Evolutionary conservation across 2,797 vertebrate species (phyloP), one percentile per base, ranked within the genome.

Genomic region (Manis pentadactyla): DNA sequence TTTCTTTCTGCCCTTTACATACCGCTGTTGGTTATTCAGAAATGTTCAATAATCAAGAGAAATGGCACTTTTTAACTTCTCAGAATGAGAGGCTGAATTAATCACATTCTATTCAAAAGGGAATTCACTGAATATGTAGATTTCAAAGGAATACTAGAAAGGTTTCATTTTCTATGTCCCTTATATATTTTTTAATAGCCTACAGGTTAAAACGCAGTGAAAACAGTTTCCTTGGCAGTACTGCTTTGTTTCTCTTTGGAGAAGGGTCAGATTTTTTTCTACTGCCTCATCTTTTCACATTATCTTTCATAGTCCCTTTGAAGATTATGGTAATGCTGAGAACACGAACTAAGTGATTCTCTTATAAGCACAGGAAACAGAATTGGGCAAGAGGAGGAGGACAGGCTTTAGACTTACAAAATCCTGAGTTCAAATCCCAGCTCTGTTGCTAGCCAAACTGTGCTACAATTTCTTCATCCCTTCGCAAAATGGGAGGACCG

Each of bases 121-220:
- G 29, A 97, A 92, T 94, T 89, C 5, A 5, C 68, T 95, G 69
- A 96, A 69, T 91, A 87, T 64, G 69, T 61, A 91, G 39, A 90
- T 95, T 96, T 92, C 90, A 96, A 96, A 95, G 34, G 31, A 78
- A 82, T 87, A 78, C 71, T 69, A 63, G 29, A 93, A 92, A 96
- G 68, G 14, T 71, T 95, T 91, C 49, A 39, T 77, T 78, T 49
- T 84, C 85, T 46, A 64, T 79, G 42, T 53, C 21, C 34, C 19
- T 64, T 63, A 53, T 81, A 71, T 81, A 23, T 93, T 92, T 88
- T 81, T 34, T 64, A 86, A 75, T 51, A 78, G 19, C 31, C 64
- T 15, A 42, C 4, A n/a, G 61, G 21, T 83, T 93, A 64, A 92
- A 93, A 88, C 66, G n/a, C 73, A 83, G 10, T 49, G 15, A n/a